These are phyloP conservation scores for Caenorhabditis brenneri DNA, from an alignment of 1,140 invertebrate genomes.

Conservation along the genomic window DNA sequence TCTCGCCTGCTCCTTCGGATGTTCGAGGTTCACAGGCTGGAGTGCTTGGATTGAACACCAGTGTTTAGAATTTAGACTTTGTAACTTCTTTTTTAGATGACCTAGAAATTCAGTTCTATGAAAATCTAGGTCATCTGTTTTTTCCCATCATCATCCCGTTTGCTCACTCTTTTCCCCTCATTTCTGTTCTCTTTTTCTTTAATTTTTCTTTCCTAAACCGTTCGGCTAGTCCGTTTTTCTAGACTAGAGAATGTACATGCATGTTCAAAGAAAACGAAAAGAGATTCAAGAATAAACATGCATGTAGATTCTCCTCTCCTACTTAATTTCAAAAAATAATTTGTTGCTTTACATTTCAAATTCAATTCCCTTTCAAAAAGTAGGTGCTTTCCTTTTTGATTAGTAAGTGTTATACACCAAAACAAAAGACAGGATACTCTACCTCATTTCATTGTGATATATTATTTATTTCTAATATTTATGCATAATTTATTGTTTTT, in stretches of 20 bases:
- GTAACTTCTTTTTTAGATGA: background rate
- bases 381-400: background rate
- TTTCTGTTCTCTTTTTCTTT: background rate
- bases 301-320: background rate
- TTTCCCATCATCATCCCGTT: no score
- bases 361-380: background rate
- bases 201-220: background rate
- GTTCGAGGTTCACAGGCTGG: slow-evolving; percentile 5
- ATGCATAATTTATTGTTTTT: background rate
- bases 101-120: background rate
- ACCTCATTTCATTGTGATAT: background rate
- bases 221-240: slow-evolving; percentile 24
- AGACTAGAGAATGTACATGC: slow-evolving; percentile 27
- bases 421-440: background rate
- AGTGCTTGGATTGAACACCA: slow-evolving; percentile 8
- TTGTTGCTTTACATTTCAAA: background rate
- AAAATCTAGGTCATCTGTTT: background rate
- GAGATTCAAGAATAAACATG: no score
- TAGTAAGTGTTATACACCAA: slow-evolving; percentile 23
- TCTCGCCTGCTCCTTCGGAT: slow-evolving; percentile 7
- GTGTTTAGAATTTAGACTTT: background rate
- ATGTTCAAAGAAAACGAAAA: background rate
- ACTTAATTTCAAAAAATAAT: background rate
- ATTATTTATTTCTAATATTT: background rate
- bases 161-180: background rate